phyloP scores from a whole-genome alignment of 1,140 invertebrate genomes.

The Calliopsis andreniformis region DNA sequence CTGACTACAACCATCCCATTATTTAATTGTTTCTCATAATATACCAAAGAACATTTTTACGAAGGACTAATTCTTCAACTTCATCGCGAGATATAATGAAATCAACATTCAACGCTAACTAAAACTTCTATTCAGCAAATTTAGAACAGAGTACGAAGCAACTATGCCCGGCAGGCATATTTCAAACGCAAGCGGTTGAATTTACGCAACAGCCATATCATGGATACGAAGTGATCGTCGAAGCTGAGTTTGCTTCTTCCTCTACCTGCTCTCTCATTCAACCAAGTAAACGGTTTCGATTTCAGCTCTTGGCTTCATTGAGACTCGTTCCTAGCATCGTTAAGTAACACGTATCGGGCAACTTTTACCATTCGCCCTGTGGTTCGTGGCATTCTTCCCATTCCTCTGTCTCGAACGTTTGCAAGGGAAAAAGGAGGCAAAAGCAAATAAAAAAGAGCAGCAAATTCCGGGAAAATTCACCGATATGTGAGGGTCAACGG shows the following conservation, averaged over 20 bases:
- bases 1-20: too few relatives aligned
- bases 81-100: too few relatives aligned
- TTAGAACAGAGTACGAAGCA: too few relatives aligned
- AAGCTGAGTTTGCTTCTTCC: neutral
- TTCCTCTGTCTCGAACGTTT: neutral
- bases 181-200: too few relatives aligned
- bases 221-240: neutral
- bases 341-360: slow-evolving; percentile 10
- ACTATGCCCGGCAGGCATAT: too few relatives aligned
- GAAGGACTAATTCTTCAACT: too few relatives aligned
- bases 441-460: neutral
- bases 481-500: neutral
- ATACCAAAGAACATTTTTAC: too few relatives aligned
- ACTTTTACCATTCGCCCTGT: slow-evolving; percentile 6
- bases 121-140: too few relatives aligned
- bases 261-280: neutral
- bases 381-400: neutral
- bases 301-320: neutral
- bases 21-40: too few relatives aligned
- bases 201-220: too few relatives aligned
- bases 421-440: neutral
- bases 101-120: too few relatives aligned
- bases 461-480: neutral
- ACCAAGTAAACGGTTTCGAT: neutral
- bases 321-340: slow-evolving; percentile 1